Percentiles rank a stretch among this genome's conserved stretches.
Conservation (phyloP, 2,888 invertebrate genomes). For the Thereva unica region DNA sequence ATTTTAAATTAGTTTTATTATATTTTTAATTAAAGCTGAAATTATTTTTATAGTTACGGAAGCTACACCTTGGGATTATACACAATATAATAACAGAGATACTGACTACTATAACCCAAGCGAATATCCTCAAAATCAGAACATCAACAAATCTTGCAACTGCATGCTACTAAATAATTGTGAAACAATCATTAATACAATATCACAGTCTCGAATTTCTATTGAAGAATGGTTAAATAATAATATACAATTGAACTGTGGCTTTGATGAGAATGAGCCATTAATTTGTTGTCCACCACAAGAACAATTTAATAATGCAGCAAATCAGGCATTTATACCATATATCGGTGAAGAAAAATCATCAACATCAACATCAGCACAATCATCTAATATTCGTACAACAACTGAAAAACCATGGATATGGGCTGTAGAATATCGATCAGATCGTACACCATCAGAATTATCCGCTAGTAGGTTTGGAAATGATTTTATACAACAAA, state of each 20-base stretch:
- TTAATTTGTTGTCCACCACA: slow-evolving; percentile 49
- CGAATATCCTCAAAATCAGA: too few relatives aligned
- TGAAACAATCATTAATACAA: slow-evolving; percentile 45
- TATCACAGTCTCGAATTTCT: slow-evolving; percentile 45
- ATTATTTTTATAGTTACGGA: too few relatives aligned
- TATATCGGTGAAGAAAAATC: slow-evolving; percentile 29
- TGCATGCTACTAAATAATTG: slow-evolving; percentile 53
- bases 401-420: slow-evolving; percentile 49
- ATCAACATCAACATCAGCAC: slow-evolving; percentile 22
- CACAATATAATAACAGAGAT: too few relatives aligned
- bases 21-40: too few relatives aligned
- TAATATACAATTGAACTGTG: slow-evolving; percentile 49
- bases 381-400: slow-evolving; percentile 40
- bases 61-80: too few relatives aligned
- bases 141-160: slow-evolving; percentile 44
- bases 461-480: neutral
- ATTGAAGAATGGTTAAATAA: slow-evolving; percentile 45
- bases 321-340: slow-evolving; percentile 1
- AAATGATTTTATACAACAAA: slow-evolving; percentile 4
- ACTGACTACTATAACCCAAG: too few relatives aligned
- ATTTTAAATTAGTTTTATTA: too few relatives aligned
- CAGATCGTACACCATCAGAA: neutral
- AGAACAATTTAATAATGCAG: neutral
- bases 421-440: slow-evolving; percentile 46
- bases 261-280: slow-evolving; percentile 49